These are phyloP conservation scores for Epinephelus coioides DNA, from an alignment of 2,797 vertebrate species.

Conservation along the genomic window DNA sequence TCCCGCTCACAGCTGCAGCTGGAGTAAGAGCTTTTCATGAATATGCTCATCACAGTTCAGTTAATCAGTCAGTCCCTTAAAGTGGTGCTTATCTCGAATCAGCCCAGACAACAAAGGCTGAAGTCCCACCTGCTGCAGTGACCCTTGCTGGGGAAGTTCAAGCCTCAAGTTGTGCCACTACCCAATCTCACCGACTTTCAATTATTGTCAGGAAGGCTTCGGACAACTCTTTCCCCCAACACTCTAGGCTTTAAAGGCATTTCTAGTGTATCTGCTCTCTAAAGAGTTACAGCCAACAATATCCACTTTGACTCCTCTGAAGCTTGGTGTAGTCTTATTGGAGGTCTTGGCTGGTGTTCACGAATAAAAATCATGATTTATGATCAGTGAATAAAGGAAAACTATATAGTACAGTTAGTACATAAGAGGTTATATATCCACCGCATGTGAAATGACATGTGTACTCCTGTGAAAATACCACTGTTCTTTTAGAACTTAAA, in stretches of 20 bases:
- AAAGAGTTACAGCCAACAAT: slow-evolving; percentile 9
- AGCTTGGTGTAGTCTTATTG: not conserved
- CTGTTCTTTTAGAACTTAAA: slow-evolving; percentile 1
- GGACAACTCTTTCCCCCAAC: not conserved
- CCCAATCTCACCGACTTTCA: slow-evolving; percentile 19
- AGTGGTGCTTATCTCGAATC: slow-evolving; percentile 51
- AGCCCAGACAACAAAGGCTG: slow-evolving; percentile 47
- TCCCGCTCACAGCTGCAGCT: slow-evolving; percentile 60
- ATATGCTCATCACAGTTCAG: slow-evolving; percentile 63
- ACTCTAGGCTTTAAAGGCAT: not conserved
- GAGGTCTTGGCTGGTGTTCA: not conserved
- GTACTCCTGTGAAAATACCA: not conserved
- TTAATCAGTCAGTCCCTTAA: slow-evolving; percentile 49
- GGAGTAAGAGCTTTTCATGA: slow-evolving; percentile 52
- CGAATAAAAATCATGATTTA: not conserved
- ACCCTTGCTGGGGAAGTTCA: slow-evolving; percentile 37
- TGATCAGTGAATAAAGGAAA: not conserved
- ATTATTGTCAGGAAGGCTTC: slow-evolving; percentile 13
- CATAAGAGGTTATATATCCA: not conserved
- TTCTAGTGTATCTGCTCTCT: slow-evolving; percentile 8
- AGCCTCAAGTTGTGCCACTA: slow-evolving; percentile 34
- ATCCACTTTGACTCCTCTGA: not conserved
- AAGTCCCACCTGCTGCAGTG: slow-evolving; percentile 44
- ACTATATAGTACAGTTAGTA: not conserved
- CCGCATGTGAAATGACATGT: not conserved